These are phyloP conservation scores for Melozone crissalis DNA, from an alignment of 2,113 vertebrate species.

Conservation along the genomic window DNA sequence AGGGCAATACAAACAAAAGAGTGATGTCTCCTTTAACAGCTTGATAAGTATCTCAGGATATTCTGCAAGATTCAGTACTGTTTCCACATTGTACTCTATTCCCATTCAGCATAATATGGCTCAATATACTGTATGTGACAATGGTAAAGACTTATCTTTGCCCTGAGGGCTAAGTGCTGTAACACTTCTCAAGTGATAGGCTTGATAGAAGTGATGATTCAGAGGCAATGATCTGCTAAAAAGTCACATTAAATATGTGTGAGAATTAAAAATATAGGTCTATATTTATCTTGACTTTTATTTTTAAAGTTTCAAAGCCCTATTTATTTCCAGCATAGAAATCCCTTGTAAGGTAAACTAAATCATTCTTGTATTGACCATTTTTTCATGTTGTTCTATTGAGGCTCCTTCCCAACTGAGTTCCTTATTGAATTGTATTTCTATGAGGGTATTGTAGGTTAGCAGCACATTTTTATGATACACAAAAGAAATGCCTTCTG, in stretches of 20 bases:
- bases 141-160: slow-evolving; percentile 84
- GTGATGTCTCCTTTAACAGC: slow-evolving; percentile 84
- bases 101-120: slow-evolving; percentile 80
- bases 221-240: slow-evolving; percentile 75
- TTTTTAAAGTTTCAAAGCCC: slow-evolving; percentile 78
- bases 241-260: slow-evolving; percentile 74
- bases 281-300: slow-evolving; percentile 77
- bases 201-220: slow-evolving; percentile 75
- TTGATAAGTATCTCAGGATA: slow-evolving; percentile 85
- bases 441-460: slow-evolving; percentile 88
- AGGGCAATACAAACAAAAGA: slow-evolving; percentile 89
- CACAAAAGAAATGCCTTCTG: slow-evolving; percentile 86
- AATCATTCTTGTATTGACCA: slow-evolving; percentile 84
- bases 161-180: slow-evolving; percentile 78
- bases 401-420: slow-evolving; percentile 85
- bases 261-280: slow-evolving; percentile 82
- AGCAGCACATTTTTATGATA: slow-evolving; percentile 83
- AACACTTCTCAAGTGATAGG: slow-evolving; percentile 72
- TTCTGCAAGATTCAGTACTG: slow-evolving; percentile 77
- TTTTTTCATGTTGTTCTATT: slow-evolving; percentile 77
- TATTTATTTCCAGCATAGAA: slow-evolving; percentile 79
- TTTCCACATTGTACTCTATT: slow-evolving; percentile 77
- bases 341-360: slow-evolving; percentile 80
- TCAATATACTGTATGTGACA: slow-evolving; percentile 78
- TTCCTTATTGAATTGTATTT: slow-evolving; percentile 88